Base-by-base conservation (phyloP, 2,888 invertebrate genomes). In the Crepidodera aurea region DNA sequence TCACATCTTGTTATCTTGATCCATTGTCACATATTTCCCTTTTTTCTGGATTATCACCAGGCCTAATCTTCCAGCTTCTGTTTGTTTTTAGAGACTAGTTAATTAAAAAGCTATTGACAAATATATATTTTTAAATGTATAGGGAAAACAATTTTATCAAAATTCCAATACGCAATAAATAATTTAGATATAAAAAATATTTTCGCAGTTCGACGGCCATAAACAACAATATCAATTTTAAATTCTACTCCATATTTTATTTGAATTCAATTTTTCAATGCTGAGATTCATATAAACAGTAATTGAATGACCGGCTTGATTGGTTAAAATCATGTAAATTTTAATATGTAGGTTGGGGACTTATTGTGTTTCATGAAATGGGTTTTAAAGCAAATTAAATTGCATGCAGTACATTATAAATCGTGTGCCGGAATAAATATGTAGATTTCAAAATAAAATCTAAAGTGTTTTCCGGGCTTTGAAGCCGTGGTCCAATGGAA, bases 151-250 rank as follows among this genome's bases (percentile, higher is more conserved):
- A n/a, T n/a, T n/a, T n/a, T n/a, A n/a, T n/a, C n/a, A n/a, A n/a
- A n/a, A n/a, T n/a, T n/a, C n/a, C n/a, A n/a, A n/a, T n/a, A n/a
- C n/a, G n/a, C n/a, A n/a, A 34, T 12, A 34, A 12, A 34, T 2
- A 4, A n/a, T 13, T 34, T 12, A 34, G 34, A 12, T 34, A 34
- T 34, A 4, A 34, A 34, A 34, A 34, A 34, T 34, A 34, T 34
- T 34, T 34, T 34, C 34, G 34, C 34, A 34, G 34, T 34, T 34
- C 12, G 34, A 6, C 10, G 12, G 10, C 34, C 34, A 34, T 34
- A 34, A 34, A 34, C 34, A 34, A 34, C 34, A 34, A 34, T 34
- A 12, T 34, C 34, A 34, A 34, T 34, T 34, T 34, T 34, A 34
- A 34, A 34, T 13, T 34, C 1, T 34, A 13, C 3, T 13, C 34